phyloP scores from a whole-genome alignment of 2,888 invertebrate genomes.

The Pristionchus exspectatus region DNA sequence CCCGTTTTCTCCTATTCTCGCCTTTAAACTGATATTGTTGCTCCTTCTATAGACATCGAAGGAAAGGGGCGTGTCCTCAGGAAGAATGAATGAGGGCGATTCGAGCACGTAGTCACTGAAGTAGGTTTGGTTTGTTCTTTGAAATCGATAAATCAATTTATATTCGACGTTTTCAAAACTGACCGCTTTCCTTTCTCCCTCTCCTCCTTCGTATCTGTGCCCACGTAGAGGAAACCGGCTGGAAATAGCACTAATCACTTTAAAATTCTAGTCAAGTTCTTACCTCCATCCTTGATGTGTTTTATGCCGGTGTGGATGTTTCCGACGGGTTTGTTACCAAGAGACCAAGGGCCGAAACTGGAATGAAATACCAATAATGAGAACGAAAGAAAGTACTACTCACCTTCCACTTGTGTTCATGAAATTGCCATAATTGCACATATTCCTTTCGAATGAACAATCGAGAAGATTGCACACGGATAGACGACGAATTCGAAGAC shows the following conservation, averaged over 20 bases:
- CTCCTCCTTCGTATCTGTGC: constrained; percentile 62
- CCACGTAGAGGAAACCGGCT: constrained; percentile 71
- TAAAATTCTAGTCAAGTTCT: background rate
- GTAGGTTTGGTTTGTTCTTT: background rate
- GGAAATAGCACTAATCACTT: background rate
- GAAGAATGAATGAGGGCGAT: constrained; percentile 65
- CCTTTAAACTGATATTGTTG: constrained; percentile 72
- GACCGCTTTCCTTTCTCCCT: background rate
- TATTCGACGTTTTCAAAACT: background rate
- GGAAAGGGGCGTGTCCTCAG: constrained; percentile 64
- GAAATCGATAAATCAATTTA: background rate
- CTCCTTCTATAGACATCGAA: constrained; percentile 73
- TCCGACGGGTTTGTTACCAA: constrained; percentile 61
- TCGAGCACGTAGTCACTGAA: constrained; percentile 68
- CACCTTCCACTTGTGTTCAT: constrained; percentile 63
- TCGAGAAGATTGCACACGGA: constrained; percentile 63
- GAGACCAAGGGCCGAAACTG: constrained; percentile 62
- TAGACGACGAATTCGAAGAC: constrained; percentile 56
- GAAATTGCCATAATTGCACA: constrained; percentile 67
- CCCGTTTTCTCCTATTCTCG: background rate
- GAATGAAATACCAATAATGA: no score
- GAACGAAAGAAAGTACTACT: no score
- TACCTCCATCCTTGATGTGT: constrained; percentile 55
- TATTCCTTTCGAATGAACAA: constrained; percentile 65
- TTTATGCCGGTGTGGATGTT: constrained; percentile 66